phyloP scores from a whole-genome alignment of 2,113 vertebrate genomes.

The Rhinichthys klamathensis region DNA sequence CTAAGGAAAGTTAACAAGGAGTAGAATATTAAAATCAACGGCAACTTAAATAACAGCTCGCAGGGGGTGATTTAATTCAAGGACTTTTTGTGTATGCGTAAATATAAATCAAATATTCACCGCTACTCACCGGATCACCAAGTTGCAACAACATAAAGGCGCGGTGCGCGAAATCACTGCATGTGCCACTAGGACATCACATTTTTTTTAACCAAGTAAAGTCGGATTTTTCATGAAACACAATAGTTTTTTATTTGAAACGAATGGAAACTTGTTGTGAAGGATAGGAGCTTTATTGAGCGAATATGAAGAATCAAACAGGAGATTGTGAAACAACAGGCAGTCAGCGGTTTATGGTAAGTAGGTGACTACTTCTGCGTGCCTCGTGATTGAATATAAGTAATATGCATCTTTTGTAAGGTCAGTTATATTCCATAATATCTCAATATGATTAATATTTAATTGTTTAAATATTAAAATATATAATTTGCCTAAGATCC shows the following conservation, averaged over 20 bases:
- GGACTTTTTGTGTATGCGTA: neutral
- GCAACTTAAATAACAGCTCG: neutral
- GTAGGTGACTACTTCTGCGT: conserved; percentile 51
- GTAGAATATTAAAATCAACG: neutral
- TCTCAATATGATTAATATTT: neutral
- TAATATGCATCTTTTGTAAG: neutral
- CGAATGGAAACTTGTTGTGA: neutral
- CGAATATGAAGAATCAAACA: conserved; percentile 78
- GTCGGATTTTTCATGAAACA: neutral
- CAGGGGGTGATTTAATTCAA: neutral
- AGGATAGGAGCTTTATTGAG: neutral
- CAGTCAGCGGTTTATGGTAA: conserved; percentile 84
- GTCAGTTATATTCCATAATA: neutral
- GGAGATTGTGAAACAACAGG: conserved; percentile 74
- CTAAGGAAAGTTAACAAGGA: neutral
- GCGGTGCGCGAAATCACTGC: neutral
- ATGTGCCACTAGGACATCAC: neutral
- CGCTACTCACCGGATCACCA: neutral
- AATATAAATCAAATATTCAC: neutral
- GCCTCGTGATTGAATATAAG: neutral
- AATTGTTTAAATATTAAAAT: neutral
- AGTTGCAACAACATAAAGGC: neutral
- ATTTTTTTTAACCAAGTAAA: neutral
- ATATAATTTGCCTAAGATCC: neutral
- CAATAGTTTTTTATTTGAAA: neutral